Evolutionary conservation across 2,113 vertebrate genomes (phyloP).

Genomic region (Accipiter virgatus): DNA sequence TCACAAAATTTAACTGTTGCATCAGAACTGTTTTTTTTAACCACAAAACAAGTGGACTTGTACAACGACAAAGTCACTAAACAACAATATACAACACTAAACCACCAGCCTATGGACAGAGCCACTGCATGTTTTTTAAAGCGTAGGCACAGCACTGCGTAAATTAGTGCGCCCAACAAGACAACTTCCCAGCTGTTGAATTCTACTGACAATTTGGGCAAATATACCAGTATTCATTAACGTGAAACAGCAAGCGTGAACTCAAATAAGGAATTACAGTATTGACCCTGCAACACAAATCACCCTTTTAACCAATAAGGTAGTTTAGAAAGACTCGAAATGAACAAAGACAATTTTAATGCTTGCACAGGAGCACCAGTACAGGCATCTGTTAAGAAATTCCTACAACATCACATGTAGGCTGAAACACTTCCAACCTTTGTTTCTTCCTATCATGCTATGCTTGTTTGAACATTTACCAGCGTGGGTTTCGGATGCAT

Average conservation of each 20-base stretch:
- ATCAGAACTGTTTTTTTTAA: not conserved
- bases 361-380: not conserved
- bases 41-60: not conserved
- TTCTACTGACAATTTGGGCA: not conserved
- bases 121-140: not conserved
- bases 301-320: not conserved
- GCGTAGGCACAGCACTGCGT: not conserved
- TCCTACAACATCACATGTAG: not conserved
- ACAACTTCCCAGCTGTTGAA: not conserved
- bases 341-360: not conserved
- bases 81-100: not conserved
- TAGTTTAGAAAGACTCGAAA: not conserved
- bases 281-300: not conserved
- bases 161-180: not conserved
- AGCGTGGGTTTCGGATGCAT: not conserved
- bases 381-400: not conserved
- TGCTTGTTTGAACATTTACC: not conserved
- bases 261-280: not conserved
- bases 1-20: not conserved
- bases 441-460: not conserved
- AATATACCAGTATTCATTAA: not conserved
- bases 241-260: not conserved
- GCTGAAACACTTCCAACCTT: not conserved
- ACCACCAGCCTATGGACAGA: not conserved
- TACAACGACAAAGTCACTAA: not conserved